phyloP scores from a whole-genome alignment of 2,113 vertebrate species.

The Brachyhypopomus occidentalis region DNA sequence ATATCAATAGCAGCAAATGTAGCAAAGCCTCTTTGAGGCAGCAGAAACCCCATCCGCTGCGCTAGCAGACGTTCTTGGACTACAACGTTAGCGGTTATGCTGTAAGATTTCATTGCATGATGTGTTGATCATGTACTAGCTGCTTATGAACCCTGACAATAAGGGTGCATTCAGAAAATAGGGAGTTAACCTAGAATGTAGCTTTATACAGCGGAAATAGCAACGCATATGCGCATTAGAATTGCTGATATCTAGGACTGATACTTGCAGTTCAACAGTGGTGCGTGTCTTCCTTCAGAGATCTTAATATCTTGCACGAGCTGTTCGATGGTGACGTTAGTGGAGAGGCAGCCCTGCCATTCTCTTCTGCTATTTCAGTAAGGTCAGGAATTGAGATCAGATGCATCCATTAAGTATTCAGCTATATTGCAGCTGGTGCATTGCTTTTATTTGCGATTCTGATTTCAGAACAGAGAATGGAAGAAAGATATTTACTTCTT shows the following conservation, averaged over 20 bases:
- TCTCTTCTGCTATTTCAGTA: background rate
- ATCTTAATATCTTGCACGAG: conserved; percentile 7
- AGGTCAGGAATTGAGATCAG: conserved; percentile 10
- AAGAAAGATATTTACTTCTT: background rate
- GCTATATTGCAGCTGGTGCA: background rate
- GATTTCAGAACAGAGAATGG: background rate
- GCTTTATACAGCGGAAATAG: background rate
- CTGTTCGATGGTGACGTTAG: background rate
- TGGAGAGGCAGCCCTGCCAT: background rate
- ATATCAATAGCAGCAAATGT: background rate
- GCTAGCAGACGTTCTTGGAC: background rate
- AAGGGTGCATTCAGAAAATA: no score
- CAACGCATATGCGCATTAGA: no score
- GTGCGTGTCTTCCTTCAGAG: background rate
- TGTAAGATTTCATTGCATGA: no score
- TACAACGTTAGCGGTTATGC: background rate
- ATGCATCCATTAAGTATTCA: background rate
- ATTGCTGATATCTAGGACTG: background rate
- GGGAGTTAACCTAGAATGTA: background rate
- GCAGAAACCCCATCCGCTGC: no score
- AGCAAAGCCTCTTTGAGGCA: background rate
- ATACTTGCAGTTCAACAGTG: background rate
- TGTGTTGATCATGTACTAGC: no score
- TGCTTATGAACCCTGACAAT: no score
- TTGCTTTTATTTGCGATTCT: background rate